phyloP scores from a whole-genome alignment of 1,140 invertebrate genomes.

The Drosophila funebris region DNA sequence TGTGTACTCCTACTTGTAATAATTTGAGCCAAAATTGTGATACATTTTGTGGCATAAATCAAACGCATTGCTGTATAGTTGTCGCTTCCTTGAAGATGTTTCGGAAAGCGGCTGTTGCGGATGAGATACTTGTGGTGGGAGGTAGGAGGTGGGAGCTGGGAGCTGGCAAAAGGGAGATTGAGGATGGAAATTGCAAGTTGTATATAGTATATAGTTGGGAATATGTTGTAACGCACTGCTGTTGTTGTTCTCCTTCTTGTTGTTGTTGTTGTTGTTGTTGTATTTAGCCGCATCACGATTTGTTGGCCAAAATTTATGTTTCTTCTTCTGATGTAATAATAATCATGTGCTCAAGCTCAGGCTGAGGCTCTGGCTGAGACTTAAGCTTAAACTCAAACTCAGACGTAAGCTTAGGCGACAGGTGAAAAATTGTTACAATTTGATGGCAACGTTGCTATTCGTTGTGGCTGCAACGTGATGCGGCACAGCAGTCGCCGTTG shows the following conservation, averaged over 20 bases:
- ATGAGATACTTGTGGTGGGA: conserved; percentile 21
- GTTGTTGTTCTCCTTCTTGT: conserved; percentile 2
- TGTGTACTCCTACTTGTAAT: neutral
- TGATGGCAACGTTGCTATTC: conserved; percentile 63
- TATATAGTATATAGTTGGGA: neutral
- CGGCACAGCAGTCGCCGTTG: too few relatives aligned
- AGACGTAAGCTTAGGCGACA: conserved; percentile 52
- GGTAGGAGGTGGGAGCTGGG: neutral
- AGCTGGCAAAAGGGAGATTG: neutral
- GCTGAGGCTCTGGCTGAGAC: conserved; percentile 4
- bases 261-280: conserved; percentile 10
- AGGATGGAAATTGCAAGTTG: neutral
- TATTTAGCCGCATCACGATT: conserved; percentile 63
- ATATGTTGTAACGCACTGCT: conserved; percentile 64
- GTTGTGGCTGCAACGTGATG: conserved; percentile 64
- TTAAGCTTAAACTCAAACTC: neutral
- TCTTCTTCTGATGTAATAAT: conserved; percentile 77
- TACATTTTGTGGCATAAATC: conserved; percentile 64
- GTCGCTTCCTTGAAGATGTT: conserved; percentile 62
- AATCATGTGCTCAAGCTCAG: conserved; percentile 59
- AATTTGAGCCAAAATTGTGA: conserved; percentile 17
- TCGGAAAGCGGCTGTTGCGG: conserved; percentile 34
- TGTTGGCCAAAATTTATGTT: conserved; percentile 69
- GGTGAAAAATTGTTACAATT: conserved; percentile 82
- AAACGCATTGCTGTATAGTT: conserved; percentile 55